These are phyloP conservation scores for Sympetrum striolatum DNA, from an alignment of 2,888 invertebrate genomes.

Conservation along the genomic window DNA sequence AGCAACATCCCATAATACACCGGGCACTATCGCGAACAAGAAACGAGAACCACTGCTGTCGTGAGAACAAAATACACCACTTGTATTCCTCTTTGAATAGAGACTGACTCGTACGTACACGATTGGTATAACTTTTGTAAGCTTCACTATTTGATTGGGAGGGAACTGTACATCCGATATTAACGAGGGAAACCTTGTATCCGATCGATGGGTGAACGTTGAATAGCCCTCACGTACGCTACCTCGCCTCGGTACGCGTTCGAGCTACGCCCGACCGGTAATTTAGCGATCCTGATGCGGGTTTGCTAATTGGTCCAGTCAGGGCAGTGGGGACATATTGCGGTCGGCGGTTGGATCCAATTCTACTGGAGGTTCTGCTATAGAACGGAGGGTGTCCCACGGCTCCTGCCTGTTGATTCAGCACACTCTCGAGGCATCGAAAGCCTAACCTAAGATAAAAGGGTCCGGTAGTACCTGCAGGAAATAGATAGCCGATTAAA, in stretches of 20 bases:
- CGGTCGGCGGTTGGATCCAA: background rate
- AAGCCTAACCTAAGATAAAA: background rate
- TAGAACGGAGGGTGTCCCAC: background rate
- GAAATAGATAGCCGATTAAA: conserved; percentile 6
- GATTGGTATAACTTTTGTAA: too few relatives aligned
- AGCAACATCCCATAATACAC: conserved; percentile 34
- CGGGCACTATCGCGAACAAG: background rate
- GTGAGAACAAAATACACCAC: background rate
- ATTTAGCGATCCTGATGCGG: background rate
- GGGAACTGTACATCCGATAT: too few relatives aligned
- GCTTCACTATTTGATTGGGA: too few relatives aligned
- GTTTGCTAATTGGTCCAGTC: background rate
- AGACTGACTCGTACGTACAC: too few relatives aligned
- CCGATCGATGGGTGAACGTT: too few relatives aligned
- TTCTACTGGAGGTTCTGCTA: background rate
- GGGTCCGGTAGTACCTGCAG: conserved; percentile 26
- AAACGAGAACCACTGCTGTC: background rate
- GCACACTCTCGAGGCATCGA: background rate
- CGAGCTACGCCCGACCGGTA: background rate
- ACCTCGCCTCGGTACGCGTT: background rate
- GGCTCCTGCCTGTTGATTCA: background rate
- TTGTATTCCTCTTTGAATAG: background rate
- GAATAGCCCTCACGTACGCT: background rate
- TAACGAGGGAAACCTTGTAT: too few relatives aligned
- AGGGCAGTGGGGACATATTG: background rate